Base-by-base conservation (phyloP, 2,113 vertebrate genomes). In the Ceyx melanurus region DNA sequence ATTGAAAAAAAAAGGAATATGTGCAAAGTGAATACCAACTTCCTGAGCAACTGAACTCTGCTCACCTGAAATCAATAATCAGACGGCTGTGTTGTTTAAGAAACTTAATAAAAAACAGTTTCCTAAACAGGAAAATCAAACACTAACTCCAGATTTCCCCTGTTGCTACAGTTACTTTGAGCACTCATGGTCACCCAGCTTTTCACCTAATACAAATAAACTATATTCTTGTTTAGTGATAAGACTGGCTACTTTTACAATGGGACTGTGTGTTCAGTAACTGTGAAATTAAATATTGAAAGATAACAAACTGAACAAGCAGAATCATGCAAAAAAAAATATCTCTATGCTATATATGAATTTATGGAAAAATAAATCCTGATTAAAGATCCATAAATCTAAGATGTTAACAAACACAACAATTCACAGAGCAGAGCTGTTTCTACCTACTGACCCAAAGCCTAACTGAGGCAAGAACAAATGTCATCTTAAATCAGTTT, bases 121-220 rank as follows among this genome's bases (percentile, higher is more conserved):
- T 87, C 60, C 62, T 54, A 60, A 81, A 85, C 19, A 74, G 72
- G 43, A 86, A 96, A 78, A 71, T 20, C 71, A 84, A 91, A 93
- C 46, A 76, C 11, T 56, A 72, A 31, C 28, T 64, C 65, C 31
- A 29, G 23, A 60, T n/a, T 28, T 15, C 58, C 54, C 67, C 40
- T 45, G 46, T 42, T 66, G 74, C 74, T 60, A 31, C 31, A 64
- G 26, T 15, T 88, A 54, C 40, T 66, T 78, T 22, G 33, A 45
- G 45, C 8, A 16, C 71, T 60, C 60, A 25, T 0, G 1, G 62
- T 51, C 61, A 72, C 26, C 45, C n/a, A 66, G 57, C 22, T 11
- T 26, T 79, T 70, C 33, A 66, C 53, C 46, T 25, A 60, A 82
- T 51, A 57, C 16, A 83, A 51, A 80, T 16, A 56, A 42, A 78